Evolutionary conservation across 2,797 vertebrate species (phyloP), one percentile per base, ranked within the genome.

Genomic region (Nannoperca obscura): DNA sequence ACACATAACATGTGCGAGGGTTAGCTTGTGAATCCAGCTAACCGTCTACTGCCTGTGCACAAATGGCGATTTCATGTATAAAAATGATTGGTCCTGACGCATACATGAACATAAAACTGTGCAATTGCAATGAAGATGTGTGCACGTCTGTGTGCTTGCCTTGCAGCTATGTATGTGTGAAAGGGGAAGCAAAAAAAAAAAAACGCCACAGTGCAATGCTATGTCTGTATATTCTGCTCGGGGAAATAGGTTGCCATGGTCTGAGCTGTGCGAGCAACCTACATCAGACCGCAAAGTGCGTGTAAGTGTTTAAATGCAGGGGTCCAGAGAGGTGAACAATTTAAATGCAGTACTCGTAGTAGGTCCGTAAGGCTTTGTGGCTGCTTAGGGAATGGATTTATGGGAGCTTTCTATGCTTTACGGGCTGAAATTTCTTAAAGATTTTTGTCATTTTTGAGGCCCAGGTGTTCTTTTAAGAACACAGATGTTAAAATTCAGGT

Each of bases 251-350:
- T 57, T 84, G 60, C 38, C 64, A 62, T 75, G 68, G 73, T 60
- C 80, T 70, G 64, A 77, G 76, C 59, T 22, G 74, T 68, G 62
- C 14, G 1, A 65, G 83, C 76, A 85, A 64, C 78, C 71, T 78
- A 81, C 70, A 86, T 86, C 69, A 74, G 78, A 73, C 85, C 73
- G 83, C 75, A 83, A 86, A 88, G 81, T 77, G 88, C 78, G 78
- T 81, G 49, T 81, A 71, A 88, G 83, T 86, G 81, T 87, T 89
- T 81, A 82, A 91, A 88, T 59, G 80, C 78, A 78, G 75, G 75
- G 87, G 85, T 88, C 73, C 72, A 70, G 40, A 0, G 55, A 81
- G 88, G 85, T 86, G 83, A 90, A 73, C 77, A 70, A 57, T 78
- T 74, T 78, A 73, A 81, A 87, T 71, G 73, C 65, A 64, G 52